These are phyloP conservation scores for Nysson spinosus DNA, from an alignment of 2,888 invertebrate species.

Conservation along the genomic window DNA sequence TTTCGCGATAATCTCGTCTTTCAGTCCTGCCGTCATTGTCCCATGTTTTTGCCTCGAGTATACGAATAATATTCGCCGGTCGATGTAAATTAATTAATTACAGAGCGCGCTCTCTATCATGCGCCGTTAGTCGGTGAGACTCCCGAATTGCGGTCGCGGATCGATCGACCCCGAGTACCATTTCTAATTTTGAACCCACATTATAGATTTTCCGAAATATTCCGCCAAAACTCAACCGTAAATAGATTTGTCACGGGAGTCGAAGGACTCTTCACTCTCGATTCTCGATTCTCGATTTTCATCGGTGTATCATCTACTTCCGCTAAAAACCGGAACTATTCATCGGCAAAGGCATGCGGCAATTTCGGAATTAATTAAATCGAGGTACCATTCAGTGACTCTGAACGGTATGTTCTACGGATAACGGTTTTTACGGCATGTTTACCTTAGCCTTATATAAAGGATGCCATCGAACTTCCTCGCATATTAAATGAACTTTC, in stretches of 20 bases:
- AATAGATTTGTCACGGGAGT: not conserved
- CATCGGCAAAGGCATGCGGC: not conserved
- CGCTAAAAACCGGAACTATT: not conserved
- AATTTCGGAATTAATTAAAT: conserved; percentile 45
- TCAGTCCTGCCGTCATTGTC: not conserved
- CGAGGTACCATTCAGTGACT: conserved; percentile 12
- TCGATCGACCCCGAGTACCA: not conserved
- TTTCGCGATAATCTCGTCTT: no score
- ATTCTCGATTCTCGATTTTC: no score
- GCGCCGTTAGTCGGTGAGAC: conserved; percentile 6
- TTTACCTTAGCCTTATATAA: no score
- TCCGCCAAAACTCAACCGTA: not conserved
- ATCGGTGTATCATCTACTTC: not conserved
- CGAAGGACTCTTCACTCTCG: no score
- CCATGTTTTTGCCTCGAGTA: not conserved
- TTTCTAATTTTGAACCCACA: conserved; percentile 28
- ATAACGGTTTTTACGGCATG: conserved; percentile 25
- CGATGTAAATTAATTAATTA: conserved; percentile 52
- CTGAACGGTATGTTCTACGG: no score
- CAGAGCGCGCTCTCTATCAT: no score
- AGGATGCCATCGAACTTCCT: no score
- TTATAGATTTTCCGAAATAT: not conserved
- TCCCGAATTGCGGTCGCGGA: conserved; percentile 14
- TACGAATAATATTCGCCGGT: conserved; percentile 36
- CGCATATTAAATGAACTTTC: no score